Conservation (phyloP, 1,140 invertebrate species). For the Trichonephila inaurata region DNA sequence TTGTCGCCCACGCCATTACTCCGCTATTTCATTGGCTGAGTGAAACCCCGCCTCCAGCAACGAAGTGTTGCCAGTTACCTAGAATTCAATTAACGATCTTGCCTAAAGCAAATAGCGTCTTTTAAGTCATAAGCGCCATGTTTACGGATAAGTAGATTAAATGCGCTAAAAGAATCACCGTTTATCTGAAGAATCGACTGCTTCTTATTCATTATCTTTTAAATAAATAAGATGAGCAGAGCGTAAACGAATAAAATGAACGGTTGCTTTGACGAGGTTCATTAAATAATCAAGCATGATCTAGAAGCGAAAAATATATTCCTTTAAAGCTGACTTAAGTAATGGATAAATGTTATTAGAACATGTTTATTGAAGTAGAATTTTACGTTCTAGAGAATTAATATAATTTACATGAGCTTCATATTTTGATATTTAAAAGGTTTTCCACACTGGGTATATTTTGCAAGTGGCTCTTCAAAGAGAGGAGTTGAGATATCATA, state of each 20-base stretch:
- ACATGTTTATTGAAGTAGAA: neutral
- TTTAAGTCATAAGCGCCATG: neutral
- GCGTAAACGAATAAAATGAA: neutral
- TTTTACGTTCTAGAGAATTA: neutral
- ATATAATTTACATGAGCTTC: neutral
- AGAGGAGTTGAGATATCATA: neutral
- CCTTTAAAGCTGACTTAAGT: neutral
- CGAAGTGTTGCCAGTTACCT: too few species aligned
- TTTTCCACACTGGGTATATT: neutral
- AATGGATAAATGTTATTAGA: neutral
- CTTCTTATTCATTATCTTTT: neutral
- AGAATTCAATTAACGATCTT: slow-evolving; percentile 31
- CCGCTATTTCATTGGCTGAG: slow-evolving; percentile 24
- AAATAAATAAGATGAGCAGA: neutral
- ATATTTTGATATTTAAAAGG: neutral
- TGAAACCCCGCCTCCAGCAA: neutral
- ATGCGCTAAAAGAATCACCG: neutral
- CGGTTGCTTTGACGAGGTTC: neutral
- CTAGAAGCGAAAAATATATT: neutral
- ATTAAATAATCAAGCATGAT: neutral
- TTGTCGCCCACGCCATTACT: slow-evolving; percentile 39
- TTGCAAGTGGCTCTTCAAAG: neutral
- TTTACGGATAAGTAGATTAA: slow-evolving; percentile 33
- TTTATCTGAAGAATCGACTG: neutral
- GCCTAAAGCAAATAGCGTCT: slow-evolving; percentile 27